Evolutionary conservation across 1,140 invertebrate species (phyloP).

Genomic region (Dinothrombium tinctorium): DNA sequence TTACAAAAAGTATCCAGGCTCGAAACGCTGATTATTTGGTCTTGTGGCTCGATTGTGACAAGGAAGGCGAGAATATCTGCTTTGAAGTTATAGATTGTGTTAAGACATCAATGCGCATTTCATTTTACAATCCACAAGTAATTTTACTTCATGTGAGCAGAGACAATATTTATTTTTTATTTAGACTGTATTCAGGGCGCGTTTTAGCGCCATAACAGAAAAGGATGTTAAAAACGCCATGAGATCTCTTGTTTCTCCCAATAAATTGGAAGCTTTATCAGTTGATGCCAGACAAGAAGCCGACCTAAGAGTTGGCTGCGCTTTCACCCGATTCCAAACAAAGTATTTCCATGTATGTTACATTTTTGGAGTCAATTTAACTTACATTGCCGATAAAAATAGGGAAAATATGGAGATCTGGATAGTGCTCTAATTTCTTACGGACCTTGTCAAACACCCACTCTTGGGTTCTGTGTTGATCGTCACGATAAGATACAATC

Average conservation of each 20-base stretch:
- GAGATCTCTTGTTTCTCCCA: constrained; percentile 56
- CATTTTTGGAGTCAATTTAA: constrained; percentile 8
- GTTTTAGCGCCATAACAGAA: constrained; percentile 94
- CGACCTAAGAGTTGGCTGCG: constrained; percentile 95
- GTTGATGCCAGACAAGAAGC: constrained; percentile 95
- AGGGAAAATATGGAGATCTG: constrained; percentile 35
- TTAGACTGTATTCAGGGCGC: constrained; percentile 50
- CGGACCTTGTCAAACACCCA: constrained; percentile 99
- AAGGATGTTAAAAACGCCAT: constrained; percentile 90
- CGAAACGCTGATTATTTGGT: constrained; percentile 1
- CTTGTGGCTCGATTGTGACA: constrained; percentile 95
- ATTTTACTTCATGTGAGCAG: constrained; percentile 38
- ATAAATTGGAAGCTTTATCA: constrained; percentile 88
- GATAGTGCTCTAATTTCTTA: constrained; percentile 93
- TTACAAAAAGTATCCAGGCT: neutral
- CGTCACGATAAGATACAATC: constrained; percentile 93
- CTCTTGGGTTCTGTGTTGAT: constrained; percentile 94
- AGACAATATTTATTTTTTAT: constrained; percentile 8
- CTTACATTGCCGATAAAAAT: constrained; percentile 11
- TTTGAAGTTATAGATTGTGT: constrained; percentile 50
- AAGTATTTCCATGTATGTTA: constrained; percentile 71
- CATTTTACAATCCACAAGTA: constrained; percentile 6
- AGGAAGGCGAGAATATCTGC: constrained; percentile 99
- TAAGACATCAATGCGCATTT: constrained; percentile 21
- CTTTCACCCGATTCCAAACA: constrained; percentile 93